phyloP scores from a whole-genome alignment of 2,113 vertebrate genomes.

The Empidonax traillii region DNA sequence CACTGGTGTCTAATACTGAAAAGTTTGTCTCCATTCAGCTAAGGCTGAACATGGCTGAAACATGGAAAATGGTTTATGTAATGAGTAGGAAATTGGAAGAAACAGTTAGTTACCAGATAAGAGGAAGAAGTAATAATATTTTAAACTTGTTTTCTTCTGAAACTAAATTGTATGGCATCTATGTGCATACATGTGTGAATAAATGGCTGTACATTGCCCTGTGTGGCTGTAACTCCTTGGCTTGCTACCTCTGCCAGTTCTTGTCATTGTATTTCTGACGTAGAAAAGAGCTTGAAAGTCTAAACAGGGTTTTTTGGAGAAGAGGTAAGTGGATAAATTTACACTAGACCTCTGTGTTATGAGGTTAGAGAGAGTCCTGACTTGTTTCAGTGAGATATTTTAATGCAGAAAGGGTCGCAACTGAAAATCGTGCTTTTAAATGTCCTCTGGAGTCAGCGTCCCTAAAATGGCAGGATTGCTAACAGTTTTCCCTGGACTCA shows the following conservation, averaged over 20 bases:
- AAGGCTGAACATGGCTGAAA: background rate
- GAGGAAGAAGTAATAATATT: background rate
- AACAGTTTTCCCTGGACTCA: background rate
- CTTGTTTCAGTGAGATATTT: background rate
- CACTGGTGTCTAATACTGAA: background rate
- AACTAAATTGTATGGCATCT: background rate
- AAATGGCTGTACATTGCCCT: background rate
- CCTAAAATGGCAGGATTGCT: background rate
- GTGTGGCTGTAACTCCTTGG: background rate
- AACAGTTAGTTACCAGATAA: background rate
- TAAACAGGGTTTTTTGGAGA: background rate
- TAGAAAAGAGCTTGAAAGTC: background rate
- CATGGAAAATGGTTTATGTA: background rate
- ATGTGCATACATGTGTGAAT: accelerated
- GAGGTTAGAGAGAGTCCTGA: background rate
- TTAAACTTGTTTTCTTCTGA: background rate
- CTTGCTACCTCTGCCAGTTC: background rate
- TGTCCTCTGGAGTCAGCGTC: background rate
- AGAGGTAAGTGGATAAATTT: background rate
- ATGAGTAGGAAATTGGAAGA: background rate
- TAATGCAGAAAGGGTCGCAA: background rate
- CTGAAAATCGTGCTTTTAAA: background rate
- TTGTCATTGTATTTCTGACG: background rate
- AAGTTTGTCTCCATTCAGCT: background rate
- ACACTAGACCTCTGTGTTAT: background rate